Evolutionary conservation across 2,797 vertebrate genomes (phyloP), one percentile per base, ranked within the genome.

Genomic region (Melanotaenia maccullochi): DNA sequence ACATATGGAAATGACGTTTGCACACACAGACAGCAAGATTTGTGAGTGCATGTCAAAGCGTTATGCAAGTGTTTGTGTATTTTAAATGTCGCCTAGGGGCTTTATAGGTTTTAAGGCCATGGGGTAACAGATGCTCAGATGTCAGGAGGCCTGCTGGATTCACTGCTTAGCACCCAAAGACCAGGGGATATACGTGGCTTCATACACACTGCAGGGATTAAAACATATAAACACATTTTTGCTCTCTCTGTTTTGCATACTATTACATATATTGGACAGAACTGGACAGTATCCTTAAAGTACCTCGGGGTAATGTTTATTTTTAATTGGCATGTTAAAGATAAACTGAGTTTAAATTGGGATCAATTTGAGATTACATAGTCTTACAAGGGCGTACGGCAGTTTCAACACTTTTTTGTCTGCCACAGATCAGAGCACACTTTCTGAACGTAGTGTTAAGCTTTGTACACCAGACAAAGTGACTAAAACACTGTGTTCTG

Each of bases 101-200:
- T 89, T 85, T 70, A 59, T 22, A 72, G 71, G 49, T 84, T 82
- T 88, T 79, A 60, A 76, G 78, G 76, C 70, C 5, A 4, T 16
- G 13, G 67, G 79, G 52, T 72, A 78, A 82, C 58, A 84, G 75
- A 76, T 55, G 56, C 73, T 68, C 81, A 83, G 72, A 85, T 84
- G 76, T 86, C 69, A 83, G 54, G 71, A 73, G 69, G 78, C 74
- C 78, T 76, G 57, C 68, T 76, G 72, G 59, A 73, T 71, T 13
- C 22, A 71, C 66, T 86, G 76, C 82, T 82, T 86, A 80, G 77
- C 82, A 85, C 75, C 84, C 68, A 85, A 85, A 78, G 60, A 59
- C 74, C 81, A 66, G 63, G 82, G 68, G 82, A 82, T 60, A 36
- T 36, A 36, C 11, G 11, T 36, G 35, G 35, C 35, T 36, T 11